Base-by-base conservation (phyloP, 2,888 invertebrate genomes). In the Leuctra nigra region DNA sequence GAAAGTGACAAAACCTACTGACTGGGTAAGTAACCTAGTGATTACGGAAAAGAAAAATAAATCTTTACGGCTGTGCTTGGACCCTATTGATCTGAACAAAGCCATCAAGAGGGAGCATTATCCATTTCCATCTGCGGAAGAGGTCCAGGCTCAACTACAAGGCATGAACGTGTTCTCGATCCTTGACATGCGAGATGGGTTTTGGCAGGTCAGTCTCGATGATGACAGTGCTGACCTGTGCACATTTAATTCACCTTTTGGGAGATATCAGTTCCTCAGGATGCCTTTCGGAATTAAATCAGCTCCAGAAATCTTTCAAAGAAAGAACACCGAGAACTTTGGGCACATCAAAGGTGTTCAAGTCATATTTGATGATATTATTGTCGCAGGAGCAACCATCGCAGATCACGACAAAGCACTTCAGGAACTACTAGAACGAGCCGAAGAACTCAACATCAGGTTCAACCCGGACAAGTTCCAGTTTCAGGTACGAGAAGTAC, bases 231-330 rank as follows among this genome's bases (percentile, higher is more conserved):
- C 44, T 4, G 33, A 47, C 13, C 14, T 59, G 16, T 59, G 60
- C 46, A 53, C 53, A 1, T 50, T 60, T 47, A 29, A 53, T 35
- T 59, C 56, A 2, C 55, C 57, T 20, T 54, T 33, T 16, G 57
- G 61, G 11, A 14, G 61, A 24, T 61, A 41, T 25, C 14, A 20
- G 7, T 61, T 29, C 35, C 24, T 41, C 7, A 25, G 61, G 9
- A 41, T 59, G 44, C 57, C 61, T 2, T 61, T 52, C 35, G 61
- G 61, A 1, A 33, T 59, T 2, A 54, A 52, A 16, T 24, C 33
- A 22, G 25, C 52, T 11, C 55, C 60, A 25, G 60, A 60, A 48
- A 59, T 60, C 2, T 60, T 60, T 36, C 59, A 56, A 13, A 13
- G 54, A 4, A 54, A 59, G 48, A 54, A 54, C 23, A 38, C 46